phyloP scores from a whole-genome alignment of 2,797 vertebrate species.

The Brachyalestes nurse region DNA sequence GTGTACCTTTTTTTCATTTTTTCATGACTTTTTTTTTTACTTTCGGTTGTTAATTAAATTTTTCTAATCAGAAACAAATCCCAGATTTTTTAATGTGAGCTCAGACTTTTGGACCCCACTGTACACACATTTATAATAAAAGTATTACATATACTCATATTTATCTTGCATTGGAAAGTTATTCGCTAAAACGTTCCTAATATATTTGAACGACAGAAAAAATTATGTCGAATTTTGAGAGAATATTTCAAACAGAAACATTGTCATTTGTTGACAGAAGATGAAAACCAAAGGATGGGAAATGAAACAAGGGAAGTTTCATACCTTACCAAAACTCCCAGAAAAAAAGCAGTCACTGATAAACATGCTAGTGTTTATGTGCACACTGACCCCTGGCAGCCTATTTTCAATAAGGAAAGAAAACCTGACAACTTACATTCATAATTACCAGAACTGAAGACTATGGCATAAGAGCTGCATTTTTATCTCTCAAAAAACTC shows the following conservation, averaged over 20 bases:
- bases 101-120: too few relatives aligned
- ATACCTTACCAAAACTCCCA: neutral
- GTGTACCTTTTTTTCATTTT: too few relatives aligned
- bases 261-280: neutral
- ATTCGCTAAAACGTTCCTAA: too few relatives aligned
- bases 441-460: neutral
- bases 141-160: too few relatives aligned
- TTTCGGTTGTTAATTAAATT: too few relatives aligned
- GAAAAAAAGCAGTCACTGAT: neutral
- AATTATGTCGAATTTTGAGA: neutral
- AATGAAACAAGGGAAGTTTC: neutral
- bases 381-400: neutral
- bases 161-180: too few relatives aligned
- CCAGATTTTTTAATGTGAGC: too few relatives aligned
- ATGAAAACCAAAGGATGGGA: neutral
- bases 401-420: neutral
- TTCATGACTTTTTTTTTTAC: too few relatives aligned
- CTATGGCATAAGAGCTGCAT: neutral
- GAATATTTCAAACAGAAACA: neutral
- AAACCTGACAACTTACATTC: neutral
- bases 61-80: too few relatives aligned
- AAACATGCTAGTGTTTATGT: neutral
- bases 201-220: too few relatives aligned
- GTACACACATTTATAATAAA: too few relatives aligned
- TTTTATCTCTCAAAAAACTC: neutral